Conservation (phyloP, 2,888 invertebrate species). For the Callosobruchus maculatus region DNA sequence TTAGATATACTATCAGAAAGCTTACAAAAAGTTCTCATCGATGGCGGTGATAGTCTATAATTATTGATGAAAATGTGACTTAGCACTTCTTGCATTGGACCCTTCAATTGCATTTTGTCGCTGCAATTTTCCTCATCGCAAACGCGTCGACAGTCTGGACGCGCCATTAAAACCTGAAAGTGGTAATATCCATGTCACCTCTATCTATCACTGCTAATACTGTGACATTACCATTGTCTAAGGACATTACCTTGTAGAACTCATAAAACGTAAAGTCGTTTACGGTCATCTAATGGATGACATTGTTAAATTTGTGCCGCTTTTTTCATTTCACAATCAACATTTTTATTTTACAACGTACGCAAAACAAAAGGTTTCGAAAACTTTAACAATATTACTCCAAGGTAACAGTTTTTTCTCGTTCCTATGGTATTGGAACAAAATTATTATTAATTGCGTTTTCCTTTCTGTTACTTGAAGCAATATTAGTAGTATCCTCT, state of each 20-base stretch:
- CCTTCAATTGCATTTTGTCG: too few relatives aligned
- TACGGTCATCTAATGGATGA: not conserved
- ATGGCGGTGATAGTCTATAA: too few relatives aligned
- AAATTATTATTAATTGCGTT: not conserved
- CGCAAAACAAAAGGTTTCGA: not conserved
- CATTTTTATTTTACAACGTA: not conserved
- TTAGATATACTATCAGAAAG: too few relatives aligned
- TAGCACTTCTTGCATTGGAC: too few relatives aligned
- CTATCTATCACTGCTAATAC: not conserved
- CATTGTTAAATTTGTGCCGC: not conserved
- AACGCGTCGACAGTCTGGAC: too few relatives aligned
- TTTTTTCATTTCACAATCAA: not conserved
- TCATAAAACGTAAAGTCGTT: not conserved
- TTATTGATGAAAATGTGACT: too few relatives aligned
- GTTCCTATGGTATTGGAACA: not conserved
- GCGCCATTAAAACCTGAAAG: too few relatives aligned
- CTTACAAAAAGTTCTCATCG: too few relatives aligned
- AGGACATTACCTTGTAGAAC: not conserved
- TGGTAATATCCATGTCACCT: not conserved
- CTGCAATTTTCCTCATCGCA: too few relatives aligned
- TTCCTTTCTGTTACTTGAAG: not conserved
- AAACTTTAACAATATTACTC: not conserved
- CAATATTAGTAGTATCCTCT: too few relatives aligned
- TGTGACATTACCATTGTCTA: too few relatives aligned
- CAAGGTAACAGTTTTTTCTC: not conserved